These are phyloP conservation scores for Hyaena hyaena DNA, from an alignment of 2,113 vertebrate genomes.

Conservation along the genomic window DNA sequence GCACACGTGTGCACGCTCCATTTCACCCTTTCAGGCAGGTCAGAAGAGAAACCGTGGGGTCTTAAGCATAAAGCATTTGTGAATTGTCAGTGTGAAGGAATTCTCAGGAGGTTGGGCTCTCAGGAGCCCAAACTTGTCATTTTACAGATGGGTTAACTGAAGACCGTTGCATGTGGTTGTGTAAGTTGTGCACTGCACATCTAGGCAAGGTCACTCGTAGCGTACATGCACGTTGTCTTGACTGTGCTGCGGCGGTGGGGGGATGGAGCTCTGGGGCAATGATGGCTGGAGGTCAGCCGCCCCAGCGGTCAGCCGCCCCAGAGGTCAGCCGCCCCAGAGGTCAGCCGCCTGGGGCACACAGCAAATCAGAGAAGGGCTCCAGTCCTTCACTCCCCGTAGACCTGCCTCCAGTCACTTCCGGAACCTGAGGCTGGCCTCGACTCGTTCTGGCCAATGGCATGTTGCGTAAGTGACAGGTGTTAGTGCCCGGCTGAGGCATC, in stretches of 20 bases:
- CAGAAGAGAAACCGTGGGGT: background rate
- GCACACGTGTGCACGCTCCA: background rate
- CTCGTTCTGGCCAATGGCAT: background rate
- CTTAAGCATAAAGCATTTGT: background rate
- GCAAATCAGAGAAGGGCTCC: background rate
- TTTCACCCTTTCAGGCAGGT: background rate
- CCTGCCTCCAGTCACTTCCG: background rate
- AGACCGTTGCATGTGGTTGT: background rate
- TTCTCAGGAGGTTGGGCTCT: background rate
- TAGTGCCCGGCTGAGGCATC: background rate
- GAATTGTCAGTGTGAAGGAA: background rate
- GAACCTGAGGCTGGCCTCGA: background rate
- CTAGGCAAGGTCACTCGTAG: background rate
- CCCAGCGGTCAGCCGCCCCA: background rate
- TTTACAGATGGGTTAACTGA: background rate
- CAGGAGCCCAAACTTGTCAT: background rate
- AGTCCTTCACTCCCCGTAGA: background rate
- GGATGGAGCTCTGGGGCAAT: background rate
- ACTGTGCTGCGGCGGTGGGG: background rate
- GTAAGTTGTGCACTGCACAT: background rate
- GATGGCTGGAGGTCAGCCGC: background rate
- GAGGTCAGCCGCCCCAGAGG: background rate
- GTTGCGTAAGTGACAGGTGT: background rate
- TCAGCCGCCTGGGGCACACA: background rate
- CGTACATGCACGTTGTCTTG: fast-evolving